Percentiles rank a stretch among this genome's conserved stretches.
Conservation (phyloP, 1,140 invertebrate genomes). For the Latrodectus geometricus region DNA sequence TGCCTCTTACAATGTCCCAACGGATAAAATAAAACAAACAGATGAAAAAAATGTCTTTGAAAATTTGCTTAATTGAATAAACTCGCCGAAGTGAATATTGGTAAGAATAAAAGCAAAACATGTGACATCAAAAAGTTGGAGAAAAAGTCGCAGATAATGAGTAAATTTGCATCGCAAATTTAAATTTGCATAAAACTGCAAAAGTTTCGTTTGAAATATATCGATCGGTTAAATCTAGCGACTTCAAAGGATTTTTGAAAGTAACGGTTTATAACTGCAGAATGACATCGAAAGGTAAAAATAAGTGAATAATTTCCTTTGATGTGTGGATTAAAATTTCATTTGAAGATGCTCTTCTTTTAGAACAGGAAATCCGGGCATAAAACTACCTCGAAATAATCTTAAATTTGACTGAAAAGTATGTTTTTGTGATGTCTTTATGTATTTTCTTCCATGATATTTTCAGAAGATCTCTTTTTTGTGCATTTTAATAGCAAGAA, state of each 20-base stretch:
- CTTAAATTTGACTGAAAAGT: not conserved
- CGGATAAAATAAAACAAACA: not conserved
- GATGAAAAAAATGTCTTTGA: conserved; percentile 27
- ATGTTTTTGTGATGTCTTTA: not conserved
- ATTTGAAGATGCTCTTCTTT: not conserved
- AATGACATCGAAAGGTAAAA: not conserved
- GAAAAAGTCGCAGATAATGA: conserved; percentile 15
- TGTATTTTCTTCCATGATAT: no score
- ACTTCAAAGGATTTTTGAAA: conserved; percentile 36
- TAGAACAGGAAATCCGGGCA: not conserved
- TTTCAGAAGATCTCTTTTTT: no score
- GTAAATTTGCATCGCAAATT: conserved; percentile 51
- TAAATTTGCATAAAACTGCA: conserved; percentile 52
- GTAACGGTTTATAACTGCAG: not conserved
- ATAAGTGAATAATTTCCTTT: conserved; percentile 10
- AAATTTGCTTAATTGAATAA: conserved; percentile 34
- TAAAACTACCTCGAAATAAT: not conserved
- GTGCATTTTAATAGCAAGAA: no score
- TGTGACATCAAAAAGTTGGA: not conserved
- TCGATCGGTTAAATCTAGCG: conserved; percentile 2
- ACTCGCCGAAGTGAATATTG: not conserved
- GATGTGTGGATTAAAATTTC: not conserved
- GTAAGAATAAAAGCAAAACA: conserved; percentile 9
- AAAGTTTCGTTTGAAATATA: conserved; percentile 37
- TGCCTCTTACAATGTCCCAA: not conserved